A percentile compares a stretch with the other conserved stretches of the same genome.
phyloP scores from a whole-genome alignment of 2,888 invertebrate species.

The Dryococelus australis region DNA sequence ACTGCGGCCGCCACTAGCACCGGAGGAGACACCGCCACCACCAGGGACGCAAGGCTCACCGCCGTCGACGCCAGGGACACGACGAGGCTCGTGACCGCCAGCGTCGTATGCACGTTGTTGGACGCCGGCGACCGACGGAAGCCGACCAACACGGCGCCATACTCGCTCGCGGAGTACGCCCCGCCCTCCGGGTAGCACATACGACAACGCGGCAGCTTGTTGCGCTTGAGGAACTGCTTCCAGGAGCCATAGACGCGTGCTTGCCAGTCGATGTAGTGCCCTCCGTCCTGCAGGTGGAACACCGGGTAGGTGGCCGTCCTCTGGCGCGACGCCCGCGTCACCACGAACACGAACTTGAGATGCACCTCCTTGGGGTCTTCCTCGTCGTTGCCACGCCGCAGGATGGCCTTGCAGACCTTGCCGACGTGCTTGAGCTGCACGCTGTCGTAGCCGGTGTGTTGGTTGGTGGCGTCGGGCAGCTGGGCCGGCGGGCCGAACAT shows the following conservation, averaged over 20 bases:
- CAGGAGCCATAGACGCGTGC: constrained; percentile 2
- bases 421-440: not conserved
- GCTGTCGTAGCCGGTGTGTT: constrained; percentile 20
- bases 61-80: not conserved
- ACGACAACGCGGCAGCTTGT: constrained; percentile 13
- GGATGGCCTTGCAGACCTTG: constrained; percentile 17
- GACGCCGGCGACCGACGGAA: constrained; percentile 13
- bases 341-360: constrained; percentile 18
- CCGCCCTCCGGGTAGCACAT: constrained; percentile 24
- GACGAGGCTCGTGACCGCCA: not conserved
- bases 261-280: not conserved
- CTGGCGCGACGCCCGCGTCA: not conserved
- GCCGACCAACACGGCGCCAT: not conserved
- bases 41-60: not conserved
- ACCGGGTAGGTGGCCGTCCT: constrained; percentile 10
- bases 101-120: not conserved
- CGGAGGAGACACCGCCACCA: not conserved
- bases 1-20: constrained; percentile 17
- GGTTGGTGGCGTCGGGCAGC: constrained; percentile 23
- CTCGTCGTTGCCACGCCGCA: constrained; percentile 2
- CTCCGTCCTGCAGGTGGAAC: not conserved
- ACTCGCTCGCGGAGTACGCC: not conserved
- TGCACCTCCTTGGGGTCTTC: not conserved
- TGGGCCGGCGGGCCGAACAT: constrained; percentile 23
- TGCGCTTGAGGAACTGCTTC: not conserved